Conservation (phyloP, 2,113 vertebrate genomes). For the Toxostoma redivivum region DNA sequence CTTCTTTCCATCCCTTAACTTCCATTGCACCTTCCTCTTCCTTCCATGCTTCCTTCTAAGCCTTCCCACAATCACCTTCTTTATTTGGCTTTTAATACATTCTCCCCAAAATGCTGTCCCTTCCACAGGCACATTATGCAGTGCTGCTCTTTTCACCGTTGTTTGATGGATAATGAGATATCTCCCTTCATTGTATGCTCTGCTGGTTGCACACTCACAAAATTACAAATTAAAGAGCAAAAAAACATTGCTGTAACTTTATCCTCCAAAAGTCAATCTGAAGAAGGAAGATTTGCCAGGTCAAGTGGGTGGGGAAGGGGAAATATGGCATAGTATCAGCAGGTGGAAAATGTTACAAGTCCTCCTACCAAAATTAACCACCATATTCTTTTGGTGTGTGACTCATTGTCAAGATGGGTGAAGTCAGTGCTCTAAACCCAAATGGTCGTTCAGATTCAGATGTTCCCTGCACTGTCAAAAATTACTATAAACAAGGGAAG, state of each 20-base stretch:
- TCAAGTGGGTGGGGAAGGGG: slow-evolving; percentile 51
- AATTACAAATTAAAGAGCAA: not conserved
- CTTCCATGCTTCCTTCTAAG: not conserved
- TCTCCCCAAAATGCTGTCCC: not conserved
- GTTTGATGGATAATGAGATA: not conserved
- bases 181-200: not conserved
- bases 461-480: slow-evolving; percentile 25
- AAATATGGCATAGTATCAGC: slow-evolving; percentile 49
- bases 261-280: not conserved
- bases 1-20: not conserved
- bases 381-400: slow-evolving; percentile 45
- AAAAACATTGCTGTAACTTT: not conserved
- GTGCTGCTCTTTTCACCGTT: not conserved
- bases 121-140: not conserved
- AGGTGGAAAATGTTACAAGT: slow-evolving; percentile 64
- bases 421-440: slow-evolving; percentile 20
- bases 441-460: slow-evolving; percentile 31
- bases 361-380: slow-evolving; percentile 62
- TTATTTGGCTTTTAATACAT: not conserved
- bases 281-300: slow-evolving; percentile 35
- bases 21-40: not conserved
- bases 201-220: not conserved
- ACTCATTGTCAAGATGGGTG: slow-evolving; percentile 34
- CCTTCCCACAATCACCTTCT: not conserved
- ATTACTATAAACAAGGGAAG: slow-evolving; percentile 23